Percentiles rank a stretch among this genome's conserved stretches.
These are phyloP conservation scores for Oplegnathus fasciatus DNA, from an alignment of 2,113 vertebrate genomes.

Conservation along the genomic window DNA sequence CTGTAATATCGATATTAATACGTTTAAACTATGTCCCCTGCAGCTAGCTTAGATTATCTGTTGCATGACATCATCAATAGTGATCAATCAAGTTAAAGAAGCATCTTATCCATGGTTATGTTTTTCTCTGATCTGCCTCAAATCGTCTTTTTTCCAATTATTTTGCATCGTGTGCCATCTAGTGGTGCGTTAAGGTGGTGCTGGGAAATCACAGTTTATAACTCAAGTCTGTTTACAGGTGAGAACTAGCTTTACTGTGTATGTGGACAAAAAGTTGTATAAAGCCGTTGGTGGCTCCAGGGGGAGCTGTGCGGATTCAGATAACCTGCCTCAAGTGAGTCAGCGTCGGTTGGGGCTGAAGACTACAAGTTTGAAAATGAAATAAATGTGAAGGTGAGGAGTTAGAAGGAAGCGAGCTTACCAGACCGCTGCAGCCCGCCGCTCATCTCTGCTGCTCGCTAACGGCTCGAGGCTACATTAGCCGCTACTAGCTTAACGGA, in stretches of 20 bases:
- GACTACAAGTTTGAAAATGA: background rate
- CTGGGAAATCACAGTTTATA: constrained; percentile 9
- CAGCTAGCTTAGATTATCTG: background rate
- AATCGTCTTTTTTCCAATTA: background rate
- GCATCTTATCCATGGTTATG: background rate
- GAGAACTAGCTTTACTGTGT: background rate
- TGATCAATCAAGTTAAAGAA: background rate
- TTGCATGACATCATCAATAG: background rate
- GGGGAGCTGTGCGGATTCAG: background rate
- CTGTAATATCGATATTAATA: background rate
- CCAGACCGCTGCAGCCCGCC: constrained; percentile 21
- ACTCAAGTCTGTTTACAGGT: background rate
- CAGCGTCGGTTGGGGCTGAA: background rate
- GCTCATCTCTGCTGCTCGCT: constrained; percentile 24
- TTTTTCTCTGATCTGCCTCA: background rate
- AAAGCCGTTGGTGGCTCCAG: background rate
- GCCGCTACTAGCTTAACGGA: constrained; percentile 26
- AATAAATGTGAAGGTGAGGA: background rate
- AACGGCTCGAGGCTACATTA: background rate
- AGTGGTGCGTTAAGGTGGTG: constrained; percentile 40
- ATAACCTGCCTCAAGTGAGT: background rate
- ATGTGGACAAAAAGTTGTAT: background rate
- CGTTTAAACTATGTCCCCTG: background rate
- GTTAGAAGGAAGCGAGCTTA: constrained; percentile 15
- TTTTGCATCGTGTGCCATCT: constrained; percentile 59